Conservation (phyloP, 2,113 vertebrate genomes). For the Clarias macrocephalus region DNA sequence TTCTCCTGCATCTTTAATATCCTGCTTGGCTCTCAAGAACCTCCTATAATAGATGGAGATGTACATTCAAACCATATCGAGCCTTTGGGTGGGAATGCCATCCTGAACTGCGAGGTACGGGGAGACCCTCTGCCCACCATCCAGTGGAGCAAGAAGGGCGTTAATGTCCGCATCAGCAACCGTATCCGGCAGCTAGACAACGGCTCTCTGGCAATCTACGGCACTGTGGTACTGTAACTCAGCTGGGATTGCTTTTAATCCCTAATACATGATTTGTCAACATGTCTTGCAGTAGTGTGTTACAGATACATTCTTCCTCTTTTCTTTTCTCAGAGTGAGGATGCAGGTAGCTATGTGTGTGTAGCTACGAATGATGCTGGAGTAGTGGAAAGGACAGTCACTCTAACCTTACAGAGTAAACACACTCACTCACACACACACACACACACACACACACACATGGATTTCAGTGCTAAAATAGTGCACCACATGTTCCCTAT, state of each 20-base stretch:
- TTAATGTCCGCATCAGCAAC: conserved; percentile 77
- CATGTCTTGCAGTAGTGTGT: neutral
- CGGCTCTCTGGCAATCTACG: conserved; percentile 91
- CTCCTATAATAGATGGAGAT: conserved; percentile 91
- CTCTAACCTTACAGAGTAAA: conserved; percentile 87
- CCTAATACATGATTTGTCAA: neutral
- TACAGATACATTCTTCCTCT: neutral
- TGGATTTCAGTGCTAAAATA: neutral
- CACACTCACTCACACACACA: neutral
- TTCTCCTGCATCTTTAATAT: neutral
- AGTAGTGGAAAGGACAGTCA: conserved; percentile 83
- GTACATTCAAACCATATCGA: conserved; percentile 83
- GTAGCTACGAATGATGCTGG: conserved; percentile 92
- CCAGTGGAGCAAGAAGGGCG: conserved; percentile 88
- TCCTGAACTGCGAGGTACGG: conserved; percentile 91
- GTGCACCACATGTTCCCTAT: neutral
- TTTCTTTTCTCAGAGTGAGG: conserved; percentile 79
- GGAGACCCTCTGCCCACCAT: conserved; percentile 91
- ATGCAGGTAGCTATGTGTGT: conserved; percentile 92
- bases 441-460: neutral
- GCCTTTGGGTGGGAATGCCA: conserved; percentile 86
- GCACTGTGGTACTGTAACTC: conserved; percentile 82
- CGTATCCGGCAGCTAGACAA: conserved; percentile 87
- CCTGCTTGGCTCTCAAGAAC: conserved; percentile 74
- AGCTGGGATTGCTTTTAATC: neutral